Percentiles rank a stretch among this genome's conserved stretches.
Evolutionary conservation across 2,888 invertebrate genomes (phyloP).

Genomic region (Phytoseiulus persimilis): DNA sequence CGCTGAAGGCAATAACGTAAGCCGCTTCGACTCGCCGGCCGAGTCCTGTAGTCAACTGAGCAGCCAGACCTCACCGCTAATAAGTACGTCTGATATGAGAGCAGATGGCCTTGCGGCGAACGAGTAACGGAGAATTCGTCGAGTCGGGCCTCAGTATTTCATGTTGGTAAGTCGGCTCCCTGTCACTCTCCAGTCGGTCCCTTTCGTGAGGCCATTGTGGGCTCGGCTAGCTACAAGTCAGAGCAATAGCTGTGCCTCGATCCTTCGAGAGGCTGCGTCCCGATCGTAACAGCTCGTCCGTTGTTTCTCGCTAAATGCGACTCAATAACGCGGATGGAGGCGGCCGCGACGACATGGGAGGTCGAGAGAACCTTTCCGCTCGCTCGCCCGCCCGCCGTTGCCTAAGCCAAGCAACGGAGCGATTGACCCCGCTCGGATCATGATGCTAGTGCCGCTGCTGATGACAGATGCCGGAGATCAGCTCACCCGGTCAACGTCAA

Average conservation of each 20-base stretch:
- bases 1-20: background rate
- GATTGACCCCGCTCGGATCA: background rate
- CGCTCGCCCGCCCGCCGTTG: background rate
- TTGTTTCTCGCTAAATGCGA: background rate
- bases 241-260: background rate
- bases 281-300: background rate
- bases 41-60: background rate
- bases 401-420: background rate
- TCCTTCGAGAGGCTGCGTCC: background rate
- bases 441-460: background rate
- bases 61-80: background rate
- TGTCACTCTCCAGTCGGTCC: background rate
- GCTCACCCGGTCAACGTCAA: background rate
- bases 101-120: background rate
- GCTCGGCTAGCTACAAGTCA: too few species aligned
- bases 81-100: background rate
- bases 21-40: background rate
- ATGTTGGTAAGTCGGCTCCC: background rate
- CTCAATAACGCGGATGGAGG: background rate
- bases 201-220: too few species aligned
- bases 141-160: background rate
- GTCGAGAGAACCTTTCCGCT: background rate
- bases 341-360: background rate
- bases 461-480: background rate
- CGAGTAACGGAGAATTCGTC: background rate